Percentiles rank a stretch among this genome's conserved stretches.
Conservation (phyloP, 2,888 invertebrate genomes). For the Meloe dianella region DNA sequence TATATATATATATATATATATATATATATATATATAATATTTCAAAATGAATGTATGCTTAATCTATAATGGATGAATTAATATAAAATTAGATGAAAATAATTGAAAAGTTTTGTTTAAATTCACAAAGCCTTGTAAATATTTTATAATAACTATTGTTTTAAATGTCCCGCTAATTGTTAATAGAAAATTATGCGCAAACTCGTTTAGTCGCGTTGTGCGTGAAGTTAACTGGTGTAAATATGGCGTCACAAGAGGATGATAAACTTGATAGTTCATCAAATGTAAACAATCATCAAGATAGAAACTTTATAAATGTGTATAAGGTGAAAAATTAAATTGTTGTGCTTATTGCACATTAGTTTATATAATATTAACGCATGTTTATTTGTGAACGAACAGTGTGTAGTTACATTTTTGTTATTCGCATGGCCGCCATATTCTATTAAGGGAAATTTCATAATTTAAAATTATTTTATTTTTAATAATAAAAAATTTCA, state of each 20-base stretch:
- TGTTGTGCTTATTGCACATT: conserved; percentile 55
- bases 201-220: conserved; percentile 26
- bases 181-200: background rate
- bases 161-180: conserved; percentile 5
- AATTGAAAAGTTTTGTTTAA: too few relatives aligned
- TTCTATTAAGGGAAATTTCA: conserved; percentile 51
- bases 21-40: too few relatives aligned
- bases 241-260: conserved; percentile 59
- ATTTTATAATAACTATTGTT: background rate
- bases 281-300: conserved; percentile 55
- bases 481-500: conserved; percentile 36
- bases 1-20: too few relatives aligned
- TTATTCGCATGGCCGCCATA: conserved; percentile 58
- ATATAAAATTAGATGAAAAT: too few relatives aligned
- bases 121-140: too few relatives aligned
- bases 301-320: conserved; percentile 55
- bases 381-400: conserved; percentile 53
- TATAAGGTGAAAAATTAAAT: conserved; percentile 58
- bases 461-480: background rate
- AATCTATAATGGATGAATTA: too few relatives aligned
- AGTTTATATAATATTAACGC: conserved; percentile 52
- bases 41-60: too few relatives aligned
- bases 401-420: conserved; percentile 50
- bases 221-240: conserved; percentile 53
- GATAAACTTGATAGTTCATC: conserved; percentile 56